Base-by-base conservation (phyloP, 37 sponge, comb jelly and placozoan species). In the Oopsacas minuta region DNA sequence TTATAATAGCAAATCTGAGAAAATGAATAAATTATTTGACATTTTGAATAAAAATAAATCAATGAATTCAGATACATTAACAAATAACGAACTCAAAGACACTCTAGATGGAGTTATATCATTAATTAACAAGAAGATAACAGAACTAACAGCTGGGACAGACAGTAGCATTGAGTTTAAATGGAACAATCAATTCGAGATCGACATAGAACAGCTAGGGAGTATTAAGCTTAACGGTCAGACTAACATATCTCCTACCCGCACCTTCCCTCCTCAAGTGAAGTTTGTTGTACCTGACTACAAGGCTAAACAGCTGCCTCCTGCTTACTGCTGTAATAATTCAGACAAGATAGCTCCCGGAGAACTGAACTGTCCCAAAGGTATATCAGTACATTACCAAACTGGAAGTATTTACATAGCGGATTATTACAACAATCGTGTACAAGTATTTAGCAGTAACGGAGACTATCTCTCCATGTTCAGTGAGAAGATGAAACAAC, bases 201-300 rank as follows among this genome's bases (percentile, higher is more conserved):
- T 34, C 28, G 75, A 61, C 75, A 61, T 61, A 20, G 75, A 61
- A n/a, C 75, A 61, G 75, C 75, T 61, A 10, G 75, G 75, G 75
- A 61, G 75, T 61, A 61, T 61, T 61, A 61, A 61, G 75, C 75
- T 61, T 61, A 61, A 61, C 30, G 75, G 75, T 61, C 28, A 61
- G 75, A 25, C 75, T 10, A 61, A 61, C 75, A 12, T n/a, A 25
- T 61, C 75, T 61, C 75, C 30, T 34, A 61, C 75, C 30, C 75
- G 75, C 75, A 61, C 75, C 75, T 61, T 61, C 75, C 22, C 75
- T 61, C 75, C 75, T 12, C 75, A 61, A 61, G 75, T 61, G 28
- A 61, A 61, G 30, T 34, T 34, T 61, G 75, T 61, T n/a, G 75
- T 61, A 25, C 75, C 75, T 3, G 75, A 61, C 75, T 61, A 61